Evolutionary conservation across 2,888 invertebrate species (phyloP).

Genomic region (Sarcophaga variegata): DNA sequence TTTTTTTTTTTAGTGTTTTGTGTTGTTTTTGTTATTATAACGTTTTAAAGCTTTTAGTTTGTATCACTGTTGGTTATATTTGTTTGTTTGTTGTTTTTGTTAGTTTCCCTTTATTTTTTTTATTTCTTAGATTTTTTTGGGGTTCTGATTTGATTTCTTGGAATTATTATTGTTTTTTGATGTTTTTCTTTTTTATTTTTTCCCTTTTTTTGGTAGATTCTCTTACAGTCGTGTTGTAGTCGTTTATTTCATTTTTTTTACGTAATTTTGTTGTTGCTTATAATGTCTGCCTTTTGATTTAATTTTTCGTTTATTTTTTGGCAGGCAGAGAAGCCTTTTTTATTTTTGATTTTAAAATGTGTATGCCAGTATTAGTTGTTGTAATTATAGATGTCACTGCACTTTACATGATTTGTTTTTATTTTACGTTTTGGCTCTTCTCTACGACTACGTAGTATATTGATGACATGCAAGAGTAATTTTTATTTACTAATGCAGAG

Average conservation of each 20-base stretch:
- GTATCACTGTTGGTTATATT: background rate
- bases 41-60: background rate
- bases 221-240: slow-evolving; percentile 23
- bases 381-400: slow-evolving; percentile 55
- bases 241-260: slow-evolving; percentile 2
- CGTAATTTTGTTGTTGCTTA: slow-evolving; percentile 2
- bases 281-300: slow-evolving; percentile 48
- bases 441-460: background rate
- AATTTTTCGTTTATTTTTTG: slow-evolving; percentile 47
- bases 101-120: background rate
- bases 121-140: slow-evolving; percentile 12
- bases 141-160: slow-evolving; percentile 36
- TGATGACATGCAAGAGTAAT: background rate
- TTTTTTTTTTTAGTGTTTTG: slow-evolving; percentile 6
- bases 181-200: slow-evolving; percentile 11
- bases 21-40: background rate
- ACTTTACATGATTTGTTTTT: slow-evolving; percentile 36
- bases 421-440: background rate
- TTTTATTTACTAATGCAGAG: background rate
- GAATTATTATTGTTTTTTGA: slow-evolving; percentile 30
- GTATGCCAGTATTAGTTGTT: background rate
- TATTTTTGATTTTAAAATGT: slow-evolving; percentile 19
- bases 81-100: slow-evolving; percentile 9
- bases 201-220: background rate
- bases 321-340: slow-evolving; percentile 21